These are phyloP conservation scores for Diadophis punctatus DNA, from an alignment of 2,113 vertebrate genomes.

Conservation along the genomic window DNA sequence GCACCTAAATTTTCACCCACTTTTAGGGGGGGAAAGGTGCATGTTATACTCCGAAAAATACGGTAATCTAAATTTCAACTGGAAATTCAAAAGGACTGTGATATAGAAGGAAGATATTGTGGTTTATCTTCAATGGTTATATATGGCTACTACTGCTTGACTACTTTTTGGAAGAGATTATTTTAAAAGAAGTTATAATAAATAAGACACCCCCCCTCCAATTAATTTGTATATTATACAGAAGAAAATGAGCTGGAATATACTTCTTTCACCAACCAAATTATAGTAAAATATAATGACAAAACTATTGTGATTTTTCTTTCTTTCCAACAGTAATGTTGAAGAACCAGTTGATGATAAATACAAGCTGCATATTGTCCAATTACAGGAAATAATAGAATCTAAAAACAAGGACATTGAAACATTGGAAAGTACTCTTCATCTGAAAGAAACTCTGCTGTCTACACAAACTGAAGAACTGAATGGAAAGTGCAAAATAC, in stretches of 20 bases:
- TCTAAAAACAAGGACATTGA: slow-evolving; percentile 76
- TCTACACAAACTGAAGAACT: slow-evolving; percentile 75
- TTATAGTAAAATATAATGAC: background rate
- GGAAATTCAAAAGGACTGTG: background rate
- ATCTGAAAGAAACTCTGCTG: slow-evolving; percentile 72
- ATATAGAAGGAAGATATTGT: background rate
- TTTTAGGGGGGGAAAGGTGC: no score
- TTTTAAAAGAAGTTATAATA: background rate
- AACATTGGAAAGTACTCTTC: slow-evolving; percentile 71
- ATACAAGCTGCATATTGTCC: slow-evolving; percentile 62
- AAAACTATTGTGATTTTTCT: slow-evolving; percentile 14
- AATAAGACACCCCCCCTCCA: background rate
- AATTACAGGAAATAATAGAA: slow-evolving; percentile 62
- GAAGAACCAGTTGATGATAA: slow-evolving; percentile 73
- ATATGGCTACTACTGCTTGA: background rate
- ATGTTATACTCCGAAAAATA: no score
- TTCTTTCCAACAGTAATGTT: slow-evolving; percentile 66
- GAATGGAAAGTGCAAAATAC: slow-evolving; percentile 72
- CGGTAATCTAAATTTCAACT: background rate
- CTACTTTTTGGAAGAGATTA: background rate
- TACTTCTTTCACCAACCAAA: background rate
- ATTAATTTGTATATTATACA: background rate
- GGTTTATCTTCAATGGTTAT: background rate
- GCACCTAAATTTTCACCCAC: no score
- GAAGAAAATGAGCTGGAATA: background rate